phyloP scores from a whole-genome alignment of 2,888 invertebrate species.

The Epinotia bilunana region DNA sequence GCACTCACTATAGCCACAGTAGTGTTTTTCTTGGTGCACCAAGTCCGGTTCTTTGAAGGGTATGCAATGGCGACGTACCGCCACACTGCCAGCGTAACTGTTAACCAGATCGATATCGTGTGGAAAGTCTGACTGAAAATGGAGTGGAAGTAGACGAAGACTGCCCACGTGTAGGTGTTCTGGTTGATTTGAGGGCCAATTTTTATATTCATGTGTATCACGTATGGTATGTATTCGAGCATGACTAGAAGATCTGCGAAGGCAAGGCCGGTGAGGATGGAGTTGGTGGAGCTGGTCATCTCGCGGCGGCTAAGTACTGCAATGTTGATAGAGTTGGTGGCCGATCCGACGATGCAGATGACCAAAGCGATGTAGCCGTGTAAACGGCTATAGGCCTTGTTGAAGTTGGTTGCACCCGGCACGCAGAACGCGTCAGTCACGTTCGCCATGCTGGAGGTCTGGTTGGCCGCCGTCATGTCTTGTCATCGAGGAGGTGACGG shows the following conservation, averaged over 20 bases:
- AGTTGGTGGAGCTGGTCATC: constrained; percentile 96
- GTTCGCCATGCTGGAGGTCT: constrained; percentile 67
- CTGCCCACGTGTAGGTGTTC: constrained; percentile 89
- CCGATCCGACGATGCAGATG: constrained; percentile 95
- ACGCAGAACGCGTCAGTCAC: constrained; percentile 82
- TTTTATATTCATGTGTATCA: constrained; percentile 91
- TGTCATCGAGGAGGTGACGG: constrained; percentile 48
- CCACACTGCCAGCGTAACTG: constrained; percentile 96
- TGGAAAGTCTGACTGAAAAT: constrained; percentile 95
- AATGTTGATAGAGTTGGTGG: constrained; percentile 96
- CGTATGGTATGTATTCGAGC: constrained; percentile 96
- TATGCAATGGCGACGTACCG: constrained; percentile 93
- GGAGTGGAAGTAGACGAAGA: constrained; percentile 95
- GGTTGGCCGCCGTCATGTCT: constrained; percentile 44
- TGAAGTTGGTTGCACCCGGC: constrained; percentile 85
- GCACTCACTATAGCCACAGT: constrained; percentile 90
- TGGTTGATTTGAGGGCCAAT: constrained; percentile 81
- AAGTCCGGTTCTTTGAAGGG: constrained; percentile 91
- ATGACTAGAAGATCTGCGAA: constrained; percentile 97
- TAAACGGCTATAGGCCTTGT: constrained; percentile 87
- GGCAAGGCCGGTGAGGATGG: constrained; percentile 95
- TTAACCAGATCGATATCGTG: constrained; percentile 96
- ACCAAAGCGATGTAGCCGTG: constrained; percentile 94
- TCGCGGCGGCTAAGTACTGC: constrained; percentile 94
- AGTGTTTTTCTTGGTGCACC: constrained; percentile 93